These are phyloP conservation scores for Halichoeres trimaculatus DNA, from an alignment of 2,113 vertebrate genomes.

Conservation along the genomic window DNA sequence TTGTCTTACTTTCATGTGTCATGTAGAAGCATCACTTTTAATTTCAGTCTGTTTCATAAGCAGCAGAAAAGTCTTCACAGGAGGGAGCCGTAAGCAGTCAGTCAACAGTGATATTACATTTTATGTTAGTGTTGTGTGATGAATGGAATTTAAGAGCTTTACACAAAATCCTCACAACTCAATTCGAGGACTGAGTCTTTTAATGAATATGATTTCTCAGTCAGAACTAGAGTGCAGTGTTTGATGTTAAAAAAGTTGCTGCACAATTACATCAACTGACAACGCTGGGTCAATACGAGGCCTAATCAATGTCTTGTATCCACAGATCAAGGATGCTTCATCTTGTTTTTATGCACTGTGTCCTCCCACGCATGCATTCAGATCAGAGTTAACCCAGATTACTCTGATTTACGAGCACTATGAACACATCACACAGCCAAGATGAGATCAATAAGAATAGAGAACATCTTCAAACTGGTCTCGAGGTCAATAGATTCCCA, in stretches of 20 bases:
- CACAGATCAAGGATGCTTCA: constrained; percentile 70
- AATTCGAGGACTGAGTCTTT: constrained; percentile 28
- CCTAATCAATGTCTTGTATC: constrained; percentile 69
- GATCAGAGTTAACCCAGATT: constrained; percentile 61
- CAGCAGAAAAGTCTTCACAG: no score
- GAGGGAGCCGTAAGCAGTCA: no score
- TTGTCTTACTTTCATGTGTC: no score
- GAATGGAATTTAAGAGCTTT: no score
- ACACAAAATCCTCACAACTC: not conserved
- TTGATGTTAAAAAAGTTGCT: constrained; percentile 47
- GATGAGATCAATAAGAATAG: constrained; percentile 68
- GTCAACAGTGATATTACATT: no score
- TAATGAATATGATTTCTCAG: constrained; percentile 26
- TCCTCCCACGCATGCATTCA: constrained; percentile 60
- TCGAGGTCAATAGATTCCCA: constrained; percentile 69
- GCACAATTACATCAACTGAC: constrained; percentile 56
- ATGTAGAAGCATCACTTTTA: no score
- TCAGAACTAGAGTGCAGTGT: constrained; percentile 6
- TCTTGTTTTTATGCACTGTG: constrained; percentile 30
- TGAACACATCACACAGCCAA: constrained; percentile 53
- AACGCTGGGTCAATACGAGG: constrained; percentile 55
- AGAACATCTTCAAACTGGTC: constrained; percentile 51
- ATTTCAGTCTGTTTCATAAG: no score
- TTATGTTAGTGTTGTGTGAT: no score
- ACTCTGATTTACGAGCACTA: constrained; percentile 62